phyloP scores from a whole-genome alignment of 2,888 invertebrate genomes.

The Stenodera caucasica region DNA sequence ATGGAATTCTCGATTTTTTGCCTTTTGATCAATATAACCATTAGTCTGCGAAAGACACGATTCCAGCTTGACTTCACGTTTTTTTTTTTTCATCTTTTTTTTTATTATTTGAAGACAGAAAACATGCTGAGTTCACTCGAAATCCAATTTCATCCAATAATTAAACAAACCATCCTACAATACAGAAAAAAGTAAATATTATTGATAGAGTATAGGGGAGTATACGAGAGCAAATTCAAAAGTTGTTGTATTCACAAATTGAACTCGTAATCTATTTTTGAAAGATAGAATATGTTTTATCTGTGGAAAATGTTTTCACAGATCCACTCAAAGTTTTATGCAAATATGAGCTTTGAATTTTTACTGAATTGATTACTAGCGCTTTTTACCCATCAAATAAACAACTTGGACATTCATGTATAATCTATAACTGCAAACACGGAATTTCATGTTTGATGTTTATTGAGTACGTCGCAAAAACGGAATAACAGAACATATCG shows the following conservation, averaged over 20 bases:
- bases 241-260: not conserved
- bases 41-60: not conserved
- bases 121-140: not conserved
- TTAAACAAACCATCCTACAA: not conserved
- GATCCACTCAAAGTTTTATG: conserved; percentile 1
- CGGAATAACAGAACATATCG: not conserved
- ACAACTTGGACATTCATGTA: conserved; percentile 15
- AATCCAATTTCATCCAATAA: not conserved
- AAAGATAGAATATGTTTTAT: not conserved
- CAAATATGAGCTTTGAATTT: conserved; percentile 13
- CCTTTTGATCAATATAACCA: not conserved
- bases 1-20: not conserved
- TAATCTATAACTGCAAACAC: conserved; percentile 19
- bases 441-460: conserved; percentile 23
- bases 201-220: not conserved
- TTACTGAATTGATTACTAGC: conserved; percentile 7
- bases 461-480: conserved; percentile 8
- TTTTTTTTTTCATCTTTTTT: not conserved
- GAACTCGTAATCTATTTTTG: not conserved
- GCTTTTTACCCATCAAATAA: conserved; percentile 11
- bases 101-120: not conserved
- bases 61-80: not conserved
- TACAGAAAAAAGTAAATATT: not conserved
- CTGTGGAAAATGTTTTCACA: not conserved
- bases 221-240: not conserved